These are phyloP conservation scores for Lepidurus arcticus DNA, from an alignment of 1,140 invertebrate species.

Conservation along the genomic window DNA sequence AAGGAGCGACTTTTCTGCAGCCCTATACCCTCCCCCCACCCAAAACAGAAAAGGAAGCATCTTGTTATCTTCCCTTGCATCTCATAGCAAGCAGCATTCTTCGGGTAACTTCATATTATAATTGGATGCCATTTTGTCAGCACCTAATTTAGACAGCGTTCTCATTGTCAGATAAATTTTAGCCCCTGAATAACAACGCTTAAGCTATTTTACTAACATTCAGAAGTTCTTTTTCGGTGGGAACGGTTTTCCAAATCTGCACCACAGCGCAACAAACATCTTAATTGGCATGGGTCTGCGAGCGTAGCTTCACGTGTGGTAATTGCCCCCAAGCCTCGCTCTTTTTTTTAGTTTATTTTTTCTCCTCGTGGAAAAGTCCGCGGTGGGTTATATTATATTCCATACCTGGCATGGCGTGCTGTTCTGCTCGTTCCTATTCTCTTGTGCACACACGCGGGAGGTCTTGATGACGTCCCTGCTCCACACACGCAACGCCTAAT, in stretches of 20 bases:
- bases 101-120: conserved; percentile 1
- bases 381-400: conserved; percentile 15
- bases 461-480: conserved; percentile 13
- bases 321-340: conserved; percentile 2
- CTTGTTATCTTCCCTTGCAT: conserved; percentile 17
- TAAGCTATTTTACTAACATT: background rate
- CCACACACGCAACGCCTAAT: conserved; percentile 6
- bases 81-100: conserved; percentile 15
- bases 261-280: background rate
- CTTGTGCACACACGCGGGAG: conserved; percentile 17
- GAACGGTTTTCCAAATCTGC: background rate
- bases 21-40: background rate
- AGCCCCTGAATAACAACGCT: background rate
- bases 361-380: background rate
- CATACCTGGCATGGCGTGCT: conserved; percentile 16
- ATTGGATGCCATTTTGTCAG: conserved; percentile 11
- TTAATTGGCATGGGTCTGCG: background rate
- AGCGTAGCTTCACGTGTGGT: conserved; percentile 9
- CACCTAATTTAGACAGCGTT: conserved; percentile 5
- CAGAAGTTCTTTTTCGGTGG: background rate
- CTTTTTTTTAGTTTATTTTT: background rate
- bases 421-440: conserved; percentile 10
- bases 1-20: background rate
- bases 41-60: background rate
- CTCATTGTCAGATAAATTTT: background rate